A percentile compares a stretch with the other conserved stretches of the same genome.
Evolutionary conservation across 2,888 invertebrate species (phyloP).

Genomic region (Diachrysia chrysitis): DNA sequence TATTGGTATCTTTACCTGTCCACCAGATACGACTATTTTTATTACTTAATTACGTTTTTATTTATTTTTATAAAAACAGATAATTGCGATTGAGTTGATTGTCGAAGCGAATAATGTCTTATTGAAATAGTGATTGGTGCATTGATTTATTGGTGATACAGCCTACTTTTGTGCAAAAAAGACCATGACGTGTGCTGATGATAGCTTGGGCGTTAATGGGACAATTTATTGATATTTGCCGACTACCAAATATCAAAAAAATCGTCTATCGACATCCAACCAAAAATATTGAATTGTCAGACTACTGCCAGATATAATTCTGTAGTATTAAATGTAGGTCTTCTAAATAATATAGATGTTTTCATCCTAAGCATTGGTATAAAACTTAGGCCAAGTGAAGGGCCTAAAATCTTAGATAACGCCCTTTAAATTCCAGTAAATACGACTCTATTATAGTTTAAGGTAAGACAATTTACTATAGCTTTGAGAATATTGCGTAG

Average conservation of each 20-base stretch:
- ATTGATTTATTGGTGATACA: background rate
- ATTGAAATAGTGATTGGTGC: background rate
- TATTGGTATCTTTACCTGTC: background rate
- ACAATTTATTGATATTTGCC: no score
- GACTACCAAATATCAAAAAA: no score
- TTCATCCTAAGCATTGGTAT: background rate
- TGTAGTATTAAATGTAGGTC: no score
- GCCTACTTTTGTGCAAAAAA: background rate
- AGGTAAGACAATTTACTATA: conserved; percentile 38
- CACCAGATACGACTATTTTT: background rate
- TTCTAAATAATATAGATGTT: background rate
- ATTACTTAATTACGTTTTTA: background rate
- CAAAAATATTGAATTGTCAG: no score
- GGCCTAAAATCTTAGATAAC: background rate
- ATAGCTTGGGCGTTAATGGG: no score
- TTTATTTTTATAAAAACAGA: background rate
- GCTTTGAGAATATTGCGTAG: conserved; percentile 36
- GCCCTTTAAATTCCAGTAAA: conserved; percentile 24
- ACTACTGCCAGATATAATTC: no score
- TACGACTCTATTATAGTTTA: conserved; percentile 26
- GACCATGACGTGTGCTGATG: no score
- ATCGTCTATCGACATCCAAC: no score
- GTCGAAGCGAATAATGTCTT: background rate
- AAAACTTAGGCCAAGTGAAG: background rate
- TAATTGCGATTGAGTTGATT: background rate